Percentiles rank a stretch among this genome's conserved stretches.
Evolutionary conservation across 30 jellyfish, hydroid and myxozoan species (phyloP).

Genomic region (Rhopilema esculentum): DNA sequence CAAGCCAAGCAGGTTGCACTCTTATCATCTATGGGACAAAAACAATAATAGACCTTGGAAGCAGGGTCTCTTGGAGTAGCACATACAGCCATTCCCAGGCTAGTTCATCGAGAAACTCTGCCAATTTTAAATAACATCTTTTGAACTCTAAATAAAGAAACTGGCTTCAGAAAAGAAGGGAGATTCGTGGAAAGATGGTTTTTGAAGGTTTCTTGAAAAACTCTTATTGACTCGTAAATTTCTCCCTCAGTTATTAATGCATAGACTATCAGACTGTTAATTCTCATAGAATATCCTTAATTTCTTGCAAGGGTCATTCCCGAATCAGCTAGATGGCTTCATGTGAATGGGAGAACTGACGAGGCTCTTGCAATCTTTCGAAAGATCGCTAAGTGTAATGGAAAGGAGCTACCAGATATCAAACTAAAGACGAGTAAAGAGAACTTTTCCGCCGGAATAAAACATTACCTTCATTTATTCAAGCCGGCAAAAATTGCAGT

Average conservation of each 20-base stretch:
- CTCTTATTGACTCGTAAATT: not conserved
- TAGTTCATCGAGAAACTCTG: too few relatives aligned
- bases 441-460: conserved; percentile 17
- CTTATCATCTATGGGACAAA: too few relatives aligned
- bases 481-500: conserved; percentile 63
- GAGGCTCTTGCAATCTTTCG: conserved; percentile 63
- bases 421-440: not conserved
- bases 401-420: conserved; percentile 37
- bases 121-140: too few relatives aligned
- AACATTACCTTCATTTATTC: conserved; percentile 41
- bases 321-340: conserved; percentile 87
- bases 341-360: conserved; percentile 47
- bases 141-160: too few relatives aligned
- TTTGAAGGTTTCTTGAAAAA: too few relatives aligned
- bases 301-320: conserved; percentile 70
- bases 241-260: not conserved
- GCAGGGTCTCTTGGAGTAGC: too few relatives aligned
- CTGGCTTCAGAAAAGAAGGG: too few relatives aligned
- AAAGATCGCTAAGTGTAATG: conserved; percentile 63
- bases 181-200: too few relatives aligned
- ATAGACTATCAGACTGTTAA: not conserved
- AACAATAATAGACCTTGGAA: too few relatives aligned
- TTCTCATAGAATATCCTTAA: not conserved
- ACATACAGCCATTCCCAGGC: too few relatives aligned
- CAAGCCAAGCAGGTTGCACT: too few relatives aligned